Evolutionary conservation across 2,113 vertebrate genomes (phyloP).

Genomic region (Hippocampus mohnikei): DNA sequence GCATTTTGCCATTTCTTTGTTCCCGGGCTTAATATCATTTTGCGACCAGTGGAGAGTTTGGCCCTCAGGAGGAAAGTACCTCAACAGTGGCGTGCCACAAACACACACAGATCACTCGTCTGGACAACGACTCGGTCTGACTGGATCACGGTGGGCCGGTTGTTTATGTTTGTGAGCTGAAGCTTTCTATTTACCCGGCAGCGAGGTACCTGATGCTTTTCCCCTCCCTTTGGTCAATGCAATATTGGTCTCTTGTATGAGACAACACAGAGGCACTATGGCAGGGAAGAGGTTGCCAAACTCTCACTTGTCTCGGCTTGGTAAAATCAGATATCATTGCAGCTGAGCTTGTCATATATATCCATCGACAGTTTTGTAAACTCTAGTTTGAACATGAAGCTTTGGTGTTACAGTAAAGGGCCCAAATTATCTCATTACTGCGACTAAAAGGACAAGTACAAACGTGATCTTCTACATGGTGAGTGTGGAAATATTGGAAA

Average conservation of each 20-base stretch:
- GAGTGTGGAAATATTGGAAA: not conserved
- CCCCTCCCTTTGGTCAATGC: constrained; percentile 50
- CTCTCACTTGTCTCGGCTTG: constrained; percentile 37
- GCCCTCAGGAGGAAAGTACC: constrained; percentile 44
- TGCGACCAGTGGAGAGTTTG: constrained; percentile 36
- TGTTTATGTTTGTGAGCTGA: constrained; percentile 59
- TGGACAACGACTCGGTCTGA: constrained; percentile 40
- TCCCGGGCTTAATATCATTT: constrained; percentile 56
- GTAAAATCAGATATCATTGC: constrained; percentile 49
- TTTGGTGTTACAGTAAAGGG: not conserved
- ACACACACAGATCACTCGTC: constrained; percentile 53
- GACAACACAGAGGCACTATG: constrained; percentile 30
- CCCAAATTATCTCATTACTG: not conserved
- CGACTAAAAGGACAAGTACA: not conserved
- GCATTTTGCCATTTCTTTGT: constrained; percentile 46
- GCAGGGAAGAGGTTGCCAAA: constrained; percentile 37
- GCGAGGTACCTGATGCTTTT: constrained; percentile 59
- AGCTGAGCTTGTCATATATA: constrained; percentile 31
- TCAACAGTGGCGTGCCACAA: constrained; percentile 29
- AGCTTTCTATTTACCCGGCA: constrained; percentile 56
- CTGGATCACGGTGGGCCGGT: constrained; percentile 58
- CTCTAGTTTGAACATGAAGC: constrained; percentile 8
- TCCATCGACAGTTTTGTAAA: constrained; percentile 8
- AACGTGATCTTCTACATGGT: not conserved
- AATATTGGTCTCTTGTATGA: constrained; percentile 61